These are phyloP conservation scores for Alectura lathami DNA, from an alignment of 2,113 vertebrate genomes.

Conservation along the genomic window DNA sequence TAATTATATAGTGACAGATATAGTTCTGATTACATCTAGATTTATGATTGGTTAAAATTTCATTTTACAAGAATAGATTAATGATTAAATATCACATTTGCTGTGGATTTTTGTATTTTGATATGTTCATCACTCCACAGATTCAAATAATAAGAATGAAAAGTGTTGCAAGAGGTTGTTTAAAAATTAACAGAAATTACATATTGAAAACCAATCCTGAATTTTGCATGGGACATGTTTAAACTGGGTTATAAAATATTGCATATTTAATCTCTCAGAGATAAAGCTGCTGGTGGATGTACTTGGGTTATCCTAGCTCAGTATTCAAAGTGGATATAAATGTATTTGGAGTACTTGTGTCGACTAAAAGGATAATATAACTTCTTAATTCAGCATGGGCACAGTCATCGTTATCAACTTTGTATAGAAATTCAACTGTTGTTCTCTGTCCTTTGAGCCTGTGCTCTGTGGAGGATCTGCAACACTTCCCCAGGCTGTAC, in stretches of 20 bases:
- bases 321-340: neutral
- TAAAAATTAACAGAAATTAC: conserved; percentile 49
- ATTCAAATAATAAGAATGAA: conserved; percentile 7
- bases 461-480: neutral
- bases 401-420: rapidly evolving
- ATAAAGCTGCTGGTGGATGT: neutral
- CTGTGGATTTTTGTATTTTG: neutral
- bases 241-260: conserved; percentile 39
- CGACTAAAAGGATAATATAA: rapidly evolving
- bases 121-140: neutral
- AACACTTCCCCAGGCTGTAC: neutral
- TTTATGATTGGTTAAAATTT: conserved; percentile 55
- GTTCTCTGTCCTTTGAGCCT: neutral
- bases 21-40: conserved; percentile 36
- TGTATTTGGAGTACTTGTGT: neutral
- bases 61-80: neutral
- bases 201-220: conserved; percentile 34
- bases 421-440: neutral
- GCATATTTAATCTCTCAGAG: conserved; percentile 22
- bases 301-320: neutral
- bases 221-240: conserved; percentile 38
- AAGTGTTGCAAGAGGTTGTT: neutral
- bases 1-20: conserved; percentile 34
- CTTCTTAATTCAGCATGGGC: neutral
- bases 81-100: conserved; percentile 30